These are phyloP conservation scores for Macrotis lagotis DNA, from an alignment of 2,113 vertebrate genomes.

Conservation along the genomic window DNA sequence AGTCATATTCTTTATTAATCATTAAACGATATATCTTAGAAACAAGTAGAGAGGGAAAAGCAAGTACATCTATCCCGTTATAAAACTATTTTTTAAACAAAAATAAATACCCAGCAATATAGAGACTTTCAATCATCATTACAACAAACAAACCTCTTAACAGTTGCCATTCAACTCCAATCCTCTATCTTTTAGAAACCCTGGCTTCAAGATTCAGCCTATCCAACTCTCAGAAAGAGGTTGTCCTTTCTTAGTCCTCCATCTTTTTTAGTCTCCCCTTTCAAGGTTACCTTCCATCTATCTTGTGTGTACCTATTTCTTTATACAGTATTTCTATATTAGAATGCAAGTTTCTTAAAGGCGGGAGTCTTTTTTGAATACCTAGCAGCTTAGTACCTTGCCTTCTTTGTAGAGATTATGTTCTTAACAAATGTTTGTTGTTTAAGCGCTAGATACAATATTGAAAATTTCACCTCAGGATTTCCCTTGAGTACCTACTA, in stretches of 20 bases:
- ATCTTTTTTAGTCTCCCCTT: not conserved
- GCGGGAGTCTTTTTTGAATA: not conserved
- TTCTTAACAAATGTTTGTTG: not conserved
- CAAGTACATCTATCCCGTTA: not conserved
- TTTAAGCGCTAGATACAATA: not conserved
- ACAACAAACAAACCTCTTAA: not conserved
- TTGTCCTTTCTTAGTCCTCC: not conserved
- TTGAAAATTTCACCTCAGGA: not conserved
- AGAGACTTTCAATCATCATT: not conserved
- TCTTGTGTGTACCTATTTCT: not conserved
- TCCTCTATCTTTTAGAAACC: not conserved
- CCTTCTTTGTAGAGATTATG: not conserved
- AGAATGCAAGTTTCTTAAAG: not conserved
- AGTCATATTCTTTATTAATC: not conserved
- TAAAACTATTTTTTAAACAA: not conserved
- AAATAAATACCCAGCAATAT: not conserved
- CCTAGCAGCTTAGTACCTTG: not conserved
- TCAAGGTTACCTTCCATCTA: not conserved
- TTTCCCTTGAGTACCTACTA: not conserved
- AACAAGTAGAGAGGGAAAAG: not conserved
- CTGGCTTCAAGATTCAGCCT: not conserved
- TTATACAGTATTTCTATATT: not conserved
- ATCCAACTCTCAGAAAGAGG: not conserved
- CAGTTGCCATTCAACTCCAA: not conserved
- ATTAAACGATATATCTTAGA: not conserved